These are phyloP conservation scores for Lepidostoma basale DNA, from an alignment of 1,140 invertebrate genomes.

Conservation along the genomic window DNA sequence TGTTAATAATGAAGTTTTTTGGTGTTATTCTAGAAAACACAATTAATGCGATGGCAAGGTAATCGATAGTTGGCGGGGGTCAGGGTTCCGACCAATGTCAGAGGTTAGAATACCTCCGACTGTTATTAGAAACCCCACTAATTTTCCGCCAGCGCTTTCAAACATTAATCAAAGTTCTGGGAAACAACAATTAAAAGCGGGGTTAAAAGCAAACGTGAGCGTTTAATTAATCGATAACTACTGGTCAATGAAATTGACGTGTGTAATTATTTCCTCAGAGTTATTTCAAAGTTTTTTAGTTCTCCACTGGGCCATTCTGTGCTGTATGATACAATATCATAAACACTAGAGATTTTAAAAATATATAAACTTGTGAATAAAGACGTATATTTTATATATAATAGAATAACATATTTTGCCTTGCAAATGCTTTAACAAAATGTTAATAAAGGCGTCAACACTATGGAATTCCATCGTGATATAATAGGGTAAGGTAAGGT, in stretches of 20 bases:
- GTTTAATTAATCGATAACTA: conserved; percentile 26
- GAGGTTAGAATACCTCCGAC: neutral
- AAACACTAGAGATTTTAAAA: too few relatives aligned
- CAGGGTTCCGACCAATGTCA: neutral
- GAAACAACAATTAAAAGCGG: conserved; percentile 7
- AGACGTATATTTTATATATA: too few relatives aligned
- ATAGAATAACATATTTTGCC: too few relatives aligned
- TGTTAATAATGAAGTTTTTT: neutral
- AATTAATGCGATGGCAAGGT: neutral
- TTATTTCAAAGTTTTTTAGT: conserved; percentile 27
- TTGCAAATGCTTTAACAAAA: too few relatives aligned
- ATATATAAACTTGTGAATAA: too few relatives aligned
- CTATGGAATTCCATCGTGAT: too few relatives aligned
- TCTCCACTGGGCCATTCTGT: too few relatives aligned
- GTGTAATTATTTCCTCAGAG: conserved; percentile 34
- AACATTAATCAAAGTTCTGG: conserved; percentile 12
- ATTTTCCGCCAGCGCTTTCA: neutral
- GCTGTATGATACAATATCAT: too few relatives aligned
- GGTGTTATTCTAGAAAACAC: neutral
- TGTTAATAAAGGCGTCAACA: too few relatives aligned
- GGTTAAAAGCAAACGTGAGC: neutral
- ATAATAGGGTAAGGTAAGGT: too few relatives aligned
- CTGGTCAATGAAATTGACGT: conserved; percentile 24
- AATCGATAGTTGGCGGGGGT: neutral
- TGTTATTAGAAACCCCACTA: neutral